A percentile compares a stretch with the other conserved stretches of the same genome.
Evolutionary conservation across 2,113 vertebrate genomes (phyloP).

Genomic region (Alaudala cheleensis): DNA sequence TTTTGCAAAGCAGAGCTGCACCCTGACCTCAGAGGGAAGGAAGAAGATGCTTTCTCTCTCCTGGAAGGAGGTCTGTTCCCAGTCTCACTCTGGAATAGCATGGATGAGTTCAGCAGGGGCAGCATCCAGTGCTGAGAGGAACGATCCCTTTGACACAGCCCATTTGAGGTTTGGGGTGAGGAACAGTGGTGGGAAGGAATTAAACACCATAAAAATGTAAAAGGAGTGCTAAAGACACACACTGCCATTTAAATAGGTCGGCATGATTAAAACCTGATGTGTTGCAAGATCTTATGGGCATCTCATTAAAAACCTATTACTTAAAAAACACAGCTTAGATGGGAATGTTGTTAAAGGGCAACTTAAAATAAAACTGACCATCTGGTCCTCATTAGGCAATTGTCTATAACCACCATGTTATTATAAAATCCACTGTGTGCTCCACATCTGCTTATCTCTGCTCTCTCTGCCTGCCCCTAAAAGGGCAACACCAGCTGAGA

Average conservation of each 20-base stretch:
- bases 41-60: neutral
- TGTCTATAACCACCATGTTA: conserved; percentile 66
- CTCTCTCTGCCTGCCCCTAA: conserved; percentile 28
- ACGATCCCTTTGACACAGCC: neutral
- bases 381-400: conserved; percentile 70
- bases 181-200: neutral
- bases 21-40: neutral
- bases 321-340: conserved; percentile 61
- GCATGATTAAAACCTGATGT: conserved; percentile 54
- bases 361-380: conserved; percentile 70
- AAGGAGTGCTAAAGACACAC: conserved; percentile 25
- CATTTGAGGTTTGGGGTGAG: conserved; percentile 36
- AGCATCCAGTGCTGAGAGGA: neutral
- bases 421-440: conserved; percentile 63
- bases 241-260: conserved; percentile 20
- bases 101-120: neutral
- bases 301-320: conserved; percentile 63
- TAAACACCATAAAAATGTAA: conserved; percentile 20
- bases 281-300: conserved; percentile 49
- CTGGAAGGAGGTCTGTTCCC: neutral
- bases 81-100: neutral
- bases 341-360: conserved; percentile 66
- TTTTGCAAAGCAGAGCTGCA: conserved; percentile 10
- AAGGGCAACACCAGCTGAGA: neutral
- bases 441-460: conserved; percentile 69